Evolutionary conservation across 2,113 vertebrate species (phyloP), one percentile per base, ranked within the genome.

Genomic region (Ctenomys sociabilis): DNA sequence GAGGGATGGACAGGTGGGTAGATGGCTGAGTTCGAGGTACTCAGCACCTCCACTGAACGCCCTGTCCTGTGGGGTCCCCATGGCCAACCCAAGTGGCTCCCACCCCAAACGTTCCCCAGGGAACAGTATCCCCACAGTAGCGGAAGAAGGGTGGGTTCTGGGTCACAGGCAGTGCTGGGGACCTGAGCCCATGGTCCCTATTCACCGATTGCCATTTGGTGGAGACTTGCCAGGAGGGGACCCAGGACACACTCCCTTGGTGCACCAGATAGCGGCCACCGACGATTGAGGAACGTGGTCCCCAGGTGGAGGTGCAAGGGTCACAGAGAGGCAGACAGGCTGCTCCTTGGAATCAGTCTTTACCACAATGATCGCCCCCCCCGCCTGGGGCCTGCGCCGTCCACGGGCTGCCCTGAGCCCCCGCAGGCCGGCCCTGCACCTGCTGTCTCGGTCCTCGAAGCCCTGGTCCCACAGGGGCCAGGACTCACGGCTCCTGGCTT

Each of bases 401-500:
- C 77, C 49, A 1, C 3, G 17, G 30, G 57, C 24, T 17, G 61
- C 54, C 32, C 49, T 12, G 63, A 35, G 17, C 52, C 24, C 32
- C 19, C 0, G 3, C 1, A 9, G 12, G 64, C 89, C 22, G 7
- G 5, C 54, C 2, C 37, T 12, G 30, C 3, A 32, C 37, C 57
- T 28, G 59, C 75, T 2, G 9, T 37, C 85, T 66, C 0, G 0
- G 59, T 92, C 91, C 85, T 75, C 54, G 2, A 0, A 64, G 82
- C 68, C 93, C 91, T 8, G 26, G 43, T 16, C 26, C 75, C 43
- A 32, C 43, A 0, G 10, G 0, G 1, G 66, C 40, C 75, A 1
- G 49, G 68, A 7, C 9, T 98, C 97, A 98, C 72, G 96, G 84
- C 30, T 98, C 97, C 70, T 95, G 96, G 97, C 81, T 63, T 0